Evolutionary conservation across 1,140 invertebrate species (phyloP).

Genomic region (Philotrypesis tridentata): DNA sequence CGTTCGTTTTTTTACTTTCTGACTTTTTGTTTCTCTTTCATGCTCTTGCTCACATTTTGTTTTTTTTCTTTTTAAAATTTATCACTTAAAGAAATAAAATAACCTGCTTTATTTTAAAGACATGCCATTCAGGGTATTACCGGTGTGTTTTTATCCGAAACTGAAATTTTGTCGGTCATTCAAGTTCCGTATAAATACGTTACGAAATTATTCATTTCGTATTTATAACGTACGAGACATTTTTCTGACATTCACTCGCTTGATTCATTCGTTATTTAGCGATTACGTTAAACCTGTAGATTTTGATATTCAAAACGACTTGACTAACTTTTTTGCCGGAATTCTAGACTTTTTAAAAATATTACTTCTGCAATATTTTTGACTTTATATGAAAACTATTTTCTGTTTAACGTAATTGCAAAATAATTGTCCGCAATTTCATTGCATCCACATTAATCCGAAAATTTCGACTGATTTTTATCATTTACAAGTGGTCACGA

Average conservation of each 20-base stretch:
- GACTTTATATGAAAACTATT: constrained; percentile 21
- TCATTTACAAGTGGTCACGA: constrained; percentile 74
- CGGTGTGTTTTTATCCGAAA: constrained; percentile 73
- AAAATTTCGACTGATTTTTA: constrained; percentile 70
- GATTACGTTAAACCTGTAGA: constrained; percentile 43
- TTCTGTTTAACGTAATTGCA: constrained; percentile 56
- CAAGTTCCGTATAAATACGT: constrained; percentile 48
- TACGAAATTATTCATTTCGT: constrained; percentile 52
- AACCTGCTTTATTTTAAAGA: constrained; percentile 65
- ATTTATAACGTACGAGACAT: constrained; percentile 48
- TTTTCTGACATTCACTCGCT: constrained; percentile 61
- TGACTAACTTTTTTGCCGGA: constrained; percentile 33
- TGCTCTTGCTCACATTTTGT: constrained; percentile 46
- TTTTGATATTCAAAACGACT: constrained; percentile 43
- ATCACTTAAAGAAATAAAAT: constrained; percentile 52
- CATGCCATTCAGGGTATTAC: constrained; percentile 76
- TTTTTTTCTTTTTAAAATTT: constrained; percentile 35
- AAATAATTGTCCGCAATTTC: constrained; percentile 56
- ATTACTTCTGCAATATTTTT: constrained; percentile 18
- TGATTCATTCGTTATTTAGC: constrained; percentile 57
- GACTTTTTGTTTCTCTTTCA: constrained; percentile 20
- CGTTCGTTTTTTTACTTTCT: constrained; percentile 55
- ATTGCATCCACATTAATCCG: constrained; percentile 59
- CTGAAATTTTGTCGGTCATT: constrained; percentile 68
- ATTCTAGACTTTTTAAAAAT: constrained; percentile 34